phyloP scores from a whole-genome alignment of 2,797 vertebrate genomes.

The Chrosomus eos region DNA sequence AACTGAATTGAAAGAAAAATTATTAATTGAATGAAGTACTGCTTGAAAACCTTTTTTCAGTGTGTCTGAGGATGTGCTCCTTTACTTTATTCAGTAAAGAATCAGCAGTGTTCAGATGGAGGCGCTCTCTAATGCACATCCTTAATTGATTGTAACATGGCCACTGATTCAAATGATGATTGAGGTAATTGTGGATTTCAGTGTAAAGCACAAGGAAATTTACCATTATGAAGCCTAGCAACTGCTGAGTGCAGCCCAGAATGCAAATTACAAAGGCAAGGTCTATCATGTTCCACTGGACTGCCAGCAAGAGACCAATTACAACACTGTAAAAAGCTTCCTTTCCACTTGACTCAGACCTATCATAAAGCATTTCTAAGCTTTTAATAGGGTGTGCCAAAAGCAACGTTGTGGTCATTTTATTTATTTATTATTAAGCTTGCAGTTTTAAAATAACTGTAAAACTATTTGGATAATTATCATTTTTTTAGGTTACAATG shows the following conservation, averaged over 20 bases:
- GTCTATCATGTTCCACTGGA: conserved; percentile 19
- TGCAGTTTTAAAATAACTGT: background rate
- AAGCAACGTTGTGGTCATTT: background rate
- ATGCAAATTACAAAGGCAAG: background rate
- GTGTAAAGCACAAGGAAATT: conserved; percentile 1
- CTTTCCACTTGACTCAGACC: background rate
- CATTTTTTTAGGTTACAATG: too few relatives aligned
- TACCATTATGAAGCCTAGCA: conserved; percentile 3
- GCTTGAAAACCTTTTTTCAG: too few relatives aligned
- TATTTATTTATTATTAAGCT: background rate
- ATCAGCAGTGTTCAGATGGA: conserved; percentile 8
- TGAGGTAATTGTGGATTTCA: conserved; percentile 19
- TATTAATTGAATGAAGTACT: too few relatives aligned
- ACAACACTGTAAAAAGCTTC: conserved; percentile 2
- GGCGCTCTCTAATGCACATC: background rate
- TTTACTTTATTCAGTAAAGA: background rate
- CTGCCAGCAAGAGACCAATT: conserved; percentile 29
- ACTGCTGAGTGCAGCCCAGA: conserved; percentile 1
- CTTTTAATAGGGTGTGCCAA: background rate
- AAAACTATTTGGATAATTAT: background rate
- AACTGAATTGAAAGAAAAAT: too few relatives aligned
- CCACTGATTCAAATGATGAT: conserved; percentile 35
- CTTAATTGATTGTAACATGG: conserved; percentile 21
- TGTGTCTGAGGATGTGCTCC: background rate
- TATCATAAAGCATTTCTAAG: background rate